Evolutionary conservation across 2,888 invertebrate genomes (phyloP).

Genomic region (Maniola hyperantus): DNA sequence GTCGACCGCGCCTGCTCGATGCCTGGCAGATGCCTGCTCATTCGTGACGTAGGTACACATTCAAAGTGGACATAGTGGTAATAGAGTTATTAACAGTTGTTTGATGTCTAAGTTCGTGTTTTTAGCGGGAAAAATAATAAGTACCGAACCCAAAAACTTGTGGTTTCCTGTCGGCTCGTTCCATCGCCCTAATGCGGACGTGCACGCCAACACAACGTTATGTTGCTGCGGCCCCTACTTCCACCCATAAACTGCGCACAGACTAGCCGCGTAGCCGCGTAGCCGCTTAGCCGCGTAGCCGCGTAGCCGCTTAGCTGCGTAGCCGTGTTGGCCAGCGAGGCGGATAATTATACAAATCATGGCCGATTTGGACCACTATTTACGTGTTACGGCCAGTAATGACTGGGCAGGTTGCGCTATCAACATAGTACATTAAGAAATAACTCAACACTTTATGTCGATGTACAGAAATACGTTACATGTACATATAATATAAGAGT

Average conservation of each 20-base stretch:
- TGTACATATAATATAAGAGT: neutral
- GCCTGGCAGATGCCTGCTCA: too few species aligned
- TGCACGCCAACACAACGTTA: neutral
- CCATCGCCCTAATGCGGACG: neutral
- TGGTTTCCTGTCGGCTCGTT: neutral
- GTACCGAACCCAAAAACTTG: neutral
- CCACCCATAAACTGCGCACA: neutral
- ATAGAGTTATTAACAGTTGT: neutral
- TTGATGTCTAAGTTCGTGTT: neutral
- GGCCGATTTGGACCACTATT: neutral
- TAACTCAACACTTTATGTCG: neutral
- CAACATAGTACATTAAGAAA: neutral
- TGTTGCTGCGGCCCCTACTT: neutral
- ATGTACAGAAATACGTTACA: neutral
- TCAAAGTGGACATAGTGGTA: neutral
- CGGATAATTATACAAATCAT: constrained; percentile 6
- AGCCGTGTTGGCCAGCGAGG: neutral
- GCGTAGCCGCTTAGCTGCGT: neutral
- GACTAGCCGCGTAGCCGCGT: neutral
- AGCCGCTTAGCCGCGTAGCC: neutral
- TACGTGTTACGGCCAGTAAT: neutral
- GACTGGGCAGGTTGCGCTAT: neutral
- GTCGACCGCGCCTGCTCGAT: too few species aligned
- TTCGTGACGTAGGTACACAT: too few species aligned
- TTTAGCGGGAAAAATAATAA: neutral